Evolutionary conservation across 2,113 vertebrate genomes (phyloP).

Genomic region (Porphyrio hochstetteri): DNA sequence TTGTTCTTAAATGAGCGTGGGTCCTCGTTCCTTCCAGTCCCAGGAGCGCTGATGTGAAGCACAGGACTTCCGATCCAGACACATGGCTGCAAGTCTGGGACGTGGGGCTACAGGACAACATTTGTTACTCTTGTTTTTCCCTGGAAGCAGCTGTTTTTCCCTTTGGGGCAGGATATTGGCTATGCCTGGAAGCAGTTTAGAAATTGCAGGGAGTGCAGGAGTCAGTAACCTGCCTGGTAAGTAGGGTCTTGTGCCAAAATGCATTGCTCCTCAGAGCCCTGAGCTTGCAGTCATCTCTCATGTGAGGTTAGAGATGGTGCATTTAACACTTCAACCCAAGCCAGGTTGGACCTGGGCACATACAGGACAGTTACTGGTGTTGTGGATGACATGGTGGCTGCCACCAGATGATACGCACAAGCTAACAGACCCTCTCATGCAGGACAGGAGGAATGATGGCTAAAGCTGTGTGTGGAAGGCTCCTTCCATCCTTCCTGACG

Average conservation of each 20-base stretch:
- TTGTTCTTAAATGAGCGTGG: not conserved
- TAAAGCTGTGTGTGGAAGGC: not conserved
- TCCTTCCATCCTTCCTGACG: not conserved
- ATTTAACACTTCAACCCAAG: not conserved
- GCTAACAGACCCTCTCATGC: not conserved
- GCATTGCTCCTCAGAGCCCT: not conserved
- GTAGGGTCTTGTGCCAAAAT: not conserved
- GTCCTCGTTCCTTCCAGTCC: not conserved
- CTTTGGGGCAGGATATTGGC: not conserved
- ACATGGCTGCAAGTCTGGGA: not conserved
- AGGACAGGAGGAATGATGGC: rapidly evolving
- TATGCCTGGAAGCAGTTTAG: not conserved
- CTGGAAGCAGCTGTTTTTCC: not conserved
- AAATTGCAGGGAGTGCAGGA: not conserved
- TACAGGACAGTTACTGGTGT: not conserved
- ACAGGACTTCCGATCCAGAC: not conserved
- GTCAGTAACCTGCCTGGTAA: not conserved
- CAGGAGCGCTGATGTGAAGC: not conserved
- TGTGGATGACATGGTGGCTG: rapidly evolving
- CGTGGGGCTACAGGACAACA: not conserved
- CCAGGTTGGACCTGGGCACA: rapidly evolving
- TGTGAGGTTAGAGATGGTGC: not conserved
- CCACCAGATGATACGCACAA: rapidly evolving
- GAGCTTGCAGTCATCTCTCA: not conserved
- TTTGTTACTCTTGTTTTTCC: not conserved